Evolutionary conservation across 2,888 invertebrate species (phyloP).

Genomic region (Drosophila kambysellisi): DNA sequence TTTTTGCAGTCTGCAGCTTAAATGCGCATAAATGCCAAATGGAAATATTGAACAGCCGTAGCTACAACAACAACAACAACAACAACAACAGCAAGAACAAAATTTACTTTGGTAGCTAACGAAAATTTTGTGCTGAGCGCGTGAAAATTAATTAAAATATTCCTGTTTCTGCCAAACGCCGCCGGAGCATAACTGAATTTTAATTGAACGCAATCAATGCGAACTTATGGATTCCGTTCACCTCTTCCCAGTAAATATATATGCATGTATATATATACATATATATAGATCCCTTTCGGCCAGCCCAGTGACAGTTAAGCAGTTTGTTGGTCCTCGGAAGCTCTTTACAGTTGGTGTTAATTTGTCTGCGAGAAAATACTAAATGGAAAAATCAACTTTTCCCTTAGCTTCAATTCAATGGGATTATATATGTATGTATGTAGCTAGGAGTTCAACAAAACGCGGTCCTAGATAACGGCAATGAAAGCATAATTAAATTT

Average conservation of each 20-base stretch:
- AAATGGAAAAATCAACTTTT: conserved; percentile 70
- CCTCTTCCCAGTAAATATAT: neutral
- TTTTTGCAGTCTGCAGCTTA: conserved; percentile 45
- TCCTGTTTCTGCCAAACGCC: conserved; percentile 75
- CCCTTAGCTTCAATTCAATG: conserved; percentile 61
- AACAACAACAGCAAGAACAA: conserved; percentile 32
- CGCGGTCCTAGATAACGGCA: conserved; percentile 37
- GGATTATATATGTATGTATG: conserved; percentile 12
- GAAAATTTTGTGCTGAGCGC: conserved; percentile 82
- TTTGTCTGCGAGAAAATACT: conserved; percentile 72
- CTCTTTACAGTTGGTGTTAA: conserved; percentile 67
- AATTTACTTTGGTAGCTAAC: conserved; percentile 59
- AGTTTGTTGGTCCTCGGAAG: conserved; percentile 54
- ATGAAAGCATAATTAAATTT: conserved; percentile 69
- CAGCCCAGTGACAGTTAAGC: conserved; percentile 41
- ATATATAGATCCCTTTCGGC: conserved; percentile 6
- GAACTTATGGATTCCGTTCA: conserved; percentile 78
- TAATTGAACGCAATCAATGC: conserved; percentile 85
- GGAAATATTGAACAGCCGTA: conserved; percentile 45
- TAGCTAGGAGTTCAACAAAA: conserved; percentile 1
- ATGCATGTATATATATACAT: neutral
- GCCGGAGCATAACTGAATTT: conserved; percentile 84
- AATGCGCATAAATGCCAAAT: conserved; percentile 53
- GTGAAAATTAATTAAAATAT: conserved; percentile 85
- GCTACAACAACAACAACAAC: conserved; percentile 26